These are phyloP conservation scores for Alligator sinensis DNA, from an alignment of 2,113 vertebrate genomes.

Conservation along the genomic window DNA sequence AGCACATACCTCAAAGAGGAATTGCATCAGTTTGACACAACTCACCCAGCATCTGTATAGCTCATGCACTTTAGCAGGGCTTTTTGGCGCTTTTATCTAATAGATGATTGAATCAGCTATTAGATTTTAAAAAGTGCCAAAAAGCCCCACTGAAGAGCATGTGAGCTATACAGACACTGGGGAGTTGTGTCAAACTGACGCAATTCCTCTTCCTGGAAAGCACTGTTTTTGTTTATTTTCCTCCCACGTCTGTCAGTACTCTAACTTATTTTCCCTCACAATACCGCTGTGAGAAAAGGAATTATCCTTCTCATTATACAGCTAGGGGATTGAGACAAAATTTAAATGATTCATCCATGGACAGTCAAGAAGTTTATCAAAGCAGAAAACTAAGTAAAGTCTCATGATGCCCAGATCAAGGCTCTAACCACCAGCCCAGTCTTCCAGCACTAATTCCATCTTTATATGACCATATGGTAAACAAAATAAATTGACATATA, in stretches of 20 bases:
- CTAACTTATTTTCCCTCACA: slow-evolving; percentile 48
- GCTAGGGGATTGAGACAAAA: slow-evolving; percentile 17
- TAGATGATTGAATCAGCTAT: no score
- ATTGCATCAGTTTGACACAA: no score
- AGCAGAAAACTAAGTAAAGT: not conserved
- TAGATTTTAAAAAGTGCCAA: no score
- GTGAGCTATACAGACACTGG: no score
- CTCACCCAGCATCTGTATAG: no score
- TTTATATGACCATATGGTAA: not conserved
- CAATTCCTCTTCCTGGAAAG: no score
- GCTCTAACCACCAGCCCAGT: not conserved
- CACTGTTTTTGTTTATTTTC: no score
- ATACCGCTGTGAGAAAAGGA: slow-evolving; percentile 22
- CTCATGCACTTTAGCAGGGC: no score
- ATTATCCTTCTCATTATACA: slow-evolving; percentile 23
- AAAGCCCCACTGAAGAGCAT: no score
- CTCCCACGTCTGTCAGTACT: not conserved
- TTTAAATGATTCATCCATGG: not conserved
- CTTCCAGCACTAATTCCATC: not conserved
- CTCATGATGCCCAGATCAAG: not conserved
- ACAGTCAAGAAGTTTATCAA: not conserved
- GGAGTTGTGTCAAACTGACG: no score
- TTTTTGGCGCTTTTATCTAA: no score
- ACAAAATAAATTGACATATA: not conserved
- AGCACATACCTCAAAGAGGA: no score